These are phyloP conservation scores for Siniperca chuatsi DNA, from an alignment of 2,113 vertebrate species.

Conservation along the genomic window DNA sequence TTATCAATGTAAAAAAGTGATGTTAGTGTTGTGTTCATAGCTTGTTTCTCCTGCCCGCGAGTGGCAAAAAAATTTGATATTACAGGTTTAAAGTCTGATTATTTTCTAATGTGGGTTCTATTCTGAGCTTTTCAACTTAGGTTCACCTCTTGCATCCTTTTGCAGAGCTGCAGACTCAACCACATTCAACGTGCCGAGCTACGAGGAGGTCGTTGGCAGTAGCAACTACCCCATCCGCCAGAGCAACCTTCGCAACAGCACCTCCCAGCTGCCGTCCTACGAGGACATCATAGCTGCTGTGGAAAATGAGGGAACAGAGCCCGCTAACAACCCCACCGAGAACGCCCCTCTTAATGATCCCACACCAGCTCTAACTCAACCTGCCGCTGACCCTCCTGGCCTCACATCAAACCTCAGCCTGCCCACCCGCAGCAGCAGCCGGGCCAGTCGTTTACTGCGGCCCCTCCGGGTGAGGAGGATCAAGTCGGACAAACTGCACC, in stretches of 20 bases:
- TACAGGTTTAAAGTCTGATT: background rate
- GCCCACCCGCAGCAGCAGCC: constrained; percentile 83
- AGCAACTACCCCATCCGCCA: constrained; percentile 81
- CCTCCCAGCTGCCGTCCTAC: constrained; percentile 93
- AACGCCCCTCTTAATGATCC: constrained; percentile 16
- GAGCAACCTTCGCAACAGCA: constrained; percentile 83
- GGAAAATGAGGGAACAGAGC: constrained; percentile 74
- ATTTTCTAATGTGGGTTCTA: background rate
- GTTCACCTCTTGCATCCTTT: constrained; percentile 4
- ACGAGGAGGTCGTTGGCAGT: constrained; percentile 91
- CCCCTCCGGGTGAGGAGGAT: constrained; percentile 92
- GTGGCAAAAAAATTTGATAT: background rate
- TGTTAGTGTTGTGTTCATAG: background rate
- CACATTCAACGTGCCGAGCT: constrained; percentile 88
- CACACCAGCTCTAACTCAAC: background rate
- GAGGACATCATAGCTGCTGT: constrained; percentile 90
- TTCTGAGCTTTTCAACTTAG: background rate
- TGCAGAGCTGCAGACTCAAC: constrained; percentile 52
- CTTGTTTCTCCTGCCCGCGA: background rate
- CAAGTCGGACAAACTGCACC: constrained; percentile 95
- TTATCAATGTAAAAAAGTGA: background rate
- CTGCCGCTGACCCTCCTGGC: fast-evolving
- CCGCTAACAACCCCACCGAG: constrained; percentile 23
- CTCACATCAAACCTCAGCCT: constrained; percentile 18
- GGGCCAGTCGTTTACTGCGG: constrained; percentile 87